Conservation (phyloP, 2,113 vertebrate species). For the Hepsetus odoe region DNA sequence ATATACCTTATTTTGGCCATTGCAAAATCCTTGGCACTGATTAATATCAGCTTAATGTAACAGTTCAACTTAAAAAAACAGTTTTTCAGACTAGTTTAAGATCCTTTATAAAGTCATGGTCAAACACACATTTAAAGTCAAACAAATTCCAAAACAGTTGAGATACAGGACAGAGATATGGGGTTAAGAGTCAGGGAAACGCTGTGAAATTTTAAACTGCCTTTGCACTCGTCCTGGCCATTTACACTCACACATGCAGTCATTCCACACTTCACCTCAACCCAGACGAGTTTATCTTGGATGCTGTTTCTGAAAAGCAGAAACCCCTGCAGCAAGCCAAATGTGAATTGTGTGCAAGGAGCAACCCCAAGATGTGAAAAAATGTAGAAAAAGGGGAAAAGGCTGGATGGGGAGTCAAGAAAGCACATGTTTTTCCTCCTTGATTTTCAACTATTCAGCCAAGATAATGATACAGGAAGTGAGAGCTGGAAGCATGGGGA, state of each 20-base stretch:
- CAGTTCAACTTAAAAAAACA: not conserved
- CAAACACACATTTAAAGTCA: not conserved
- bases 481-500: constrained; percentile 55
- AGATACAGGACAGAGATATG: constrained; percentile 13
- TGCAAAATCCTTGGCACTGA: not conserved
- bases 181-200: not conserved
- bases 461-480: constrained; percentile 74
- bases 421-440: constrained; percentile 66
- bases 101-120: not conserved
- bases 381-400: constrained; percentile 60
- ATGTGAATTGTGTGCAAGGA: constrained; percentile 46
- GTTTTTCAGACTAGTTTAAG: not conserved
- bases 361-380: constrained; percentile 38
- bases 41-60: constrained; percentile 5
- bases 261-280: constrained; percentile 39
- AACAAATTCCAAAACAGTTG: constrained; percentile 12
- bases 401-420: constrained; percentile 48
- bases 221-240: constrained; percentile 13
- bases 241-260: constrained; percentile 23
- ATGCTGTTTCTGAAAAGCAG: constrained; percentile 40
- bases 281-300: constrained; percentile 48
- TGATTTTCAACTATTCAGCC: constrained; percentile 66
- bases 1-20: not conserved
- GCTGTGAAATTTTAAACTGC: constrained; percentile 26
- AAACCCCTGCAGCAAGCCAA: constrained; percentile 43